Percentiles rank a stretch among this genome's conserved stretches.
Evolutionary conservation across 2,888 invertebrate genomes (phyloP).

Genomic region (Pristionchus exspectatus): DNA sequence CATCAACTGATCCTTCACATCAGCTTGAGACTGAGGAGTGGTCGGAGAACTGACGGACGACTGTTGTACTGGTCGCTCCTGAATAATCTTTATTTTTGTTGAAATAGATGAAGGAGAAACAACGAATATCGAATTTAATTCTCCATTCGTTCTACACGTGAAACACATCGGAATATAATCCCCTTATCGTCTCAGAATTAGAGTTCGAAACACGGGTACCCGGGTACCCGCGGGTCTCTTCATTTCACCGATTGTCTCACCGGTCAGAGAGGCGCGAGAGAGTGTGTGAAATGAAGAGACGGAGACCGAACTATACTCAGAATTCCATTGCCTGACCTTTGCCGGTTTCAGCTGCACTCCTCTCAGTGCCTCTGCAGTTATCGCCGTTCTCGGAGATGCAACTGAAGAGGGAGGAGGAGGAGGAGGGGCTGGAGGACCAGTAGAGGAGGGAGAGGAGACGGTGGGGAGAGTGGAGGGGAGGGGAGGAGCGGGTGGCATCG

Average conservation of each 20-base stretch:
- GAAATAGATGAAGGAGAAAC: background rate
- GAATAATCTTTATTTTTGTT: background rate
- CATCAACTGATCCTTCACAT: conserved; percentile 41
- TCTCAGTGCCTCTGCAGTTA: conserved; percentile 24
- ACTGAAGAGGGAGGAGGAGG: conserved; percentile 1
- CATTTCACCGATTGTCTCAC: no score
- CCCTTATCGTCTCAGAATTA: no score
- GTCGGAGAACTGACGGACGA: background rate
- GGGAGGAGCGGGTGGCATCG: conserved; percentile 13
- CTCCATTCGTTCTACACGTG: background rate
- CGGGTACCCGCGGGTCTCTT: no score
- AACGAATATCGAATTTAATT: background rate
- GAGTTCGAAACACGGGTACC: no score
- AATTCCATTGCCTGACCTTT: background rate
- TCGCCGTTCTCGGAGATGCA: background rate
- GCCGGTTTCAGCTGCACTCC: conserved; percentile 34
- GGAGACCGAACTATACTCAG: no score
- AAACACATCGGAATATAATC: background rate
- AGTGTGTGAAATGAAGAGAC: no score
- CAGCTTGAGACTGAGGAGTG: background rate
- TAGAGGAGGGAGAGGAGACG: background rate
- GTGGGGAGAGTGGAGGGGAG: conserved; percentile 13
- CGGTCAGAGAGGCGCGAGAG: no score
- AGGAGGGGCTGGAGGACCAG: background rate
- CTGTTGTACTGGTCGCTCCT: conserved; percentile 13